Base-by-base conservation (phyloP, 2,797 vertebrate genomes). In the Falco novaeseelandiae region DNA sequence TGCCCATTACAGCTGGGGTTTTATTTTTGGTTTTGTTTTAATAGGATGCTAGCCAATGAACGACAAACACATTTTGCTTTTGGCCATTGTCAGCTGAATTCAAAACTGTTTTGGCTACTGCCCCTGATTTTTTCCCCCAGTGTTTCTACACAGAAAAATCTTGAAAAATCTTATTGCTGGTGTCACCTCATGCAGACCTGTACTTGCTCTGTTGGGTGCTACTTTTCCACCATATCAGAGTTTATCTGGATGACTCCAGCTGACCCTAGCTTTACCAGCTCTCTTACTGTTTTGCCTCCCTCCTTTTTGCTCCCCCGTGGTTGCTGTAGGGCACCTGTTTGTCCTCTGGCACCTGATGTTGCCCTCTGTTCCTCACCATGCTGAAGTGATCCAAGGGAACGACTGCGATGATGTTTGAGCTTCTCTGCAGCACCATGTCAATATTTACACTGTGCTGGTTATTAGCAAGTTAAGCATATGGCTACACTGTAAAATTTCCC, bases 401-500 rank as follows among this genome's bases (percentile, higher is more conserved):
- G 0, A 62, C 69, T 84, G 32, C 1, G 0, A 10, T 89, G 82
- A 70, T 67, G 89, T 82, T 78, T 74, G 62, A 90, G 88, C 58
- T 81, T 36, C 72, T 92, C 77, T 89, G 72, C 67, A 92, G 83
- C 55, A 25, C 38, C 5, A 5, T 65, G 57, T 81, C 1, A n/a
- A 44, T 93, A 89, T 76, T 94, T 90, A 66, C 70, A 38, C 48
- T 82, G 62, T 90, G 73, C 58, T 82, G 81, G 73, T 90, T 72
- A 85, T 93, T 93, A 82, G 81, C 44, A 71, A 89, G 22, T 71
- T 73, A 51, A 89, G 51, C 52, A 55, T 46, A 66, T 44, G 38
- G 79, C 44, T 77, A 14, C 32, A 15, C 5, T 70, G 52, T 79
- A 76, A 89, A 89, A 76, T 40, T 42, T 38, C 5, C 38, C 84